Evolutionary conservation across 2,888 invertebrate species (phyloP).

Genomic region (Aleiodes leptofemur): DNA sequence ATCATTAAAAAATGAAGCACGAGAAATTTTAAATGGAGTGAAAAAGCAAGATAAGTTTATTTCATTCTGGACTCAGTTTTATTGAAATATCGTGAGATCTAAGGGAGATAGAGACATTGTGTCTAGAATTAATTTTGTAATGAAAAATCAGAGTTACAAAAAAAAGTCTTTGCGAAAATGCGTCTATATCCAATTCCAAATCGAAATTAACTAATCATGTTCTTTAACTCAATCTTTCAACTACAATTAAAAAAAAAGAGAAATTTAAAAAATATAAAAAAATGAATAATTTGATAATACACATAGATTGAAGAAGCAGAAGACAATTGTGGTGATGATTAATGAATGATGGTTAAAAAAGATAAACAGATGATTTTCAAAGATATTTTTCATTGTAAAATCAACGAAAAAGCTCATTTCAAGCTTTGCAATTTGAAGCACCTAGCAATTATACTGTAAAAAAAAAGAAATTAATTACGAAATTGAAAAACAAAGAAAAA

Average conservation of each 20-base stretch:
- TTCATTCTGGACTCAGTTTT: no score
- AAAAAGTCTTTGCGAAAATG: no score
- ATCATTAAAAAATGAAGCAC: neutral
- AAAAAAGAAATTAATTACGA: neutral
- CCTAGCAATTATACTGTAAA: constrained; percentile 15
- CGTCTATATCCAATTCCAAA: no score
- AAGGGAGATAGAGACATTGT: no score
- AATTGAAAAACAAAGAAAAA: neutral
- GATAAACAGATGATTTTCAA: neutral
- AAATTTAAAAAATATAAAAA: neutral
- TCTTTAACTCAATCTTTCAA: no score
- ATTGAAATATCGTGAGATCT: no score
- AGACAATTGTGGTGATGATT: constrained; percentile 26
- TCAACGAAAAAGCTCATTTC: neutral
- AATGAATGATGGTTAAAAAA: constrained; percentile 9
- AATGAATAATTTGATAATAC: neutral
- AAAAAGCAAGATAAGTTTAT: neutral
- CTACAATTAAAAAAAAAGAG: neutral
- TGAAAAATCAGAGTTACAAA: no score
- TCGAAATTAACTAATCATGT: no score
- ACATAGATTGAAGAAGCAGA: constrained; percentile 22
- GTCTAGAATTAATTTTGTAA: no score
- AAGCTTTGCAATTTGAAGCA: constrained; percentile 30
- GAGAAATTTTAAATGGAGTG: neutral
- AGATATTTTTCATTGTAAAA: neutral